Evolutionary conservation across 2,113 vertebrate genomes (phyloP).

Genomic region (Phoenicopterus ruber): DNA sequence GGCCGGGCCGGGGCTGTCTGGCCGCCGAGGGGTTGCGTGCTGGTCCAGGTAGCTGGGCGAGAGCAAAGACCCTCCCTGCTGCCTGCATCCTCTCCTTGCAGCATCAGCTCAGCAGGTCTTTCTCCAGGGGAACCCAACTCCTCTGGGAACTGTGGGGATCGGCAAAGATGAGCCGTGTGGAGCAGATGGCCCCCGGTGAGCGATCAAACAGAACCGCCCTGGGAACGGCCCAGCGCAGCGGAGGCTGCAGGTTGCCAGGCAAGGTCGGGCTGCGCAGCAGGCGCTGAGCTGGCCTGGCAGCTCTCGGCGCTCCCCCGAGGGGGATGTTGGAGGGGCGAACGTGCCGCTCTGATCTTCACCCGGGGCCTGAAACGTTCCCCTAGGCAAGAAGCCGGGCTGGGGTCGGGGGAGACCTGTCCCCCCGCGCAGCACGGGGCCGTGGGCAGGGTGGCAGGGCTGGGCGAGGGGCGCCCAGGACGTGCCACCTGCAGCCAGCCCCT

Average conservation of each 20-base stretch:
- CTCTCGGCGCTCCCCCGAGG: fast-evolving
- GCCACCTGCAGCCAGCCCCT: background rate
- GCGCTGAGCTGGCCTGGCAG: background rate
- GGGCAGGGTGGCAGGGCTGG: background rate
- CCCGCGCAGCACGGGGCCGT: background rate
- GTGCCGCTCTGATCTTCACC: background rate
- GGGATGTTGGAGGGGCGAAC: fast-evolving
- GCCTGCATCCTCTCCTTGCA: background rate
- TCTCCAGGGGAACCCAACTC: background rate
- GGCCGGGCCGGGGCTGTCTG: too few relatives aligned
- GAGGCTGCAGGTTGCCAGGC: background rate
- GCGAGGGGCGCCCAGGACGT: too few relatives aligned
- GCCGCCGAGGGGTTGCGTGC: too few relatives aligned
- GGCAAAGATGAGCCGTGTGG: background rate
- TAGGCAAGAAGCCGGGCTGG: background rate
- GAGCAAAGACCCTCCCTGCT: too few relatives aligned
- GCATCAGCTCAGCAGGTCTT: background rate
- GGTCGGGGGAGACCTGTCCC: fast-evolving
- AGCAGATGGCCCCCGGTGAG: background rate
- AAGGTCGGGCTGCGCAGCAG: fast-evolving
- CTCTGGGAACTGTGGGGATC: background rate
- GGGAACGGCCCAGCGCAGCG: background rate
- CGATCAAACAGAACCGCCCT: background rate
- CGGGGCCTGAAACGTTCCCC: fast-evolving
- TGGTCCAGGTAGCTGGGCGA: too few relatives aligned